Evolutionary conservation across 2,113 vertebrate genomes (phyloP), one percentile per base, ranked within the genome.

Genomic region (Ammodytes marinus): DNA sequence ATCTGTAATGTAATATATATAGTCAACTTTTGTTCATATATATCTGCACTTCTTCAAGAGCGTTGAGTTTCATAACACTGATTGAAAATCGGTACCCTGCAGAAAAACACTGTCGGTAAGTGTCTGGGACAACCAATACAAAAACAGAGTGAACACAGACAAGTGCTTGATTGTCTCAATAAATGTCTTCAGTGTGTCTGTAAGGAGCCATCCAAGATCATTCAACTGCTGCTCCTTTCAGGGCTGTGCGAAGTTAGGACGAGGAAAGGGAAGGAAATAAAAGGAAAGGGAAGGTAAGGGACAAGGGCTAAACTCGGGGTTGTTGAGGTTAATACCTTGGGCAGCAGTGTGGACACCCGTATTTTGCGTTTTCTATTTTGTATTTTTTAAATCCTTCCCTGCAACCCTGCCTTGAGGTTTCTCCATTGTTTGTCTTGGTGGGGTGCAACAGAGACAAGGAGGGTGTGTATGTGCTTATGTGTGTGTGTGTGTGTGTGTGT

Each of bases 81-180:
- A 92, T 88, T 93, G 85, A 94, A 93, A 93, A 86, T 87, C 58
- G 69, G 92, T 92, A 95, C 91, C 94, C 94, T 95, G 93, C 92
- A 93, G 94, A 89, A 94, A 27, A 91, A 91, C 89, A 93, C 88
- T 86, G 91, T 94, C 86, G 82, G 90, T 92, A 86, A 88, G 89
- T 87, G 84, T 87, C 88, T 88, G 87, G 88, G 90, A 93, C 89
- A 67, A 92, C 81, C 90, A 83, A 94, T 89, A 93, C 90, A 93
- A 91, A 93, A 94, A 94, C 91, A 94, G 86, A 90, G 91, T 93
- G 93, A 90, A 94, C 93, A 95, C 92, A 89, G 86, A 94, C 89
- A 87, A 90, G 92, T 92, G 89, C 90, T 93, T 95, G 94, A 95
- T 95, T 95, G 95, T 95, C 95, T 94, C 90, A 94, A 90, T 88